Evolutionary conservation across 2,113 vertebrate genomes (phyloP).

Genomic region (Calyptomena viridis): DNA sequence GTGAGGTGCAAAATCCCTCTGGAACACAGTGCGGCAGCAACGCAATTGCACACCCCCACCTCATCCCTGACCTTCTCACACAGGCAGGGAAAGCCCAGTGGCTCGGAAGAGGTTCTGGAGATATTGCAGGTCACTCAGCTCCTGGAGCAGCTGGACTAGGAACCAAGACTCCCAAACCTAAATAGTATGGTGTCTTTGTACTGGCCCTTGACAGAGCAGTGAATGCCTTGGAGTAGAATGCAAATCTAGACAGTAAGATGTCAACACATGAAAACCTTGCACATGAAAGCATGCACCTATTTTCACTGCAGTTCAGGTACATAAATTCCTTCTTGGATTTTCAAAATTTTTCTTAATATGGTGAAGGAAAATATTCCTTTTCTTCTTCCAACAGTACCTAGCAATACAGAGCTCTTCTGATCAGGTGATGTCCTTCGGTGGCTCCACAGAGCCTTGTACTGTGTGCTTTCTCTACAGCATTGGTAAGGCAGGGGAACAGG

Average conservation of each 20-base stretch:
- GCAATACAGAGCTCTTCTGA: slow-evolving; percentile 80
- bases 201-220: not conserved
- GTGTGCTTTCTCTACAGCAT: slow-evolving; percentile 83
- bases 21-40: not conserved
- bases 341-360: not conserved
- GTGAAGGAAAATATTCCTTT: not conserved
- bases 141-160: not conserved
- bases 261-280: not conserved
- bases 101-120: not conserved
- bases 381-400: slow-evolving; percentile 74
- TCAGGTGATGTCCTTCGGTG: slow-evolving; percentile 84
- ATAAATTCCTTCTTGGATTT: not conserved
- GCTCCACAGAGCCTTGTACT: slow-evolving; percentile 80
- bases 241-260: not conserved
- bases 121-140: not conserved
- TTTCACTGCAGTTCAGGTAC: not conserved
- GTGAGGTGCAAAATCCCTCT: slow-evolving; percentile 46
- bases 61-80: not conserved
- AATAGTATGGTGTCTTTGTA: not conserved
- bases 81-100: not conserved
- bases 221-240: not conserved
- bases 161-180: not conserved
- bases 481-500: slow-evolving; percentile 76
- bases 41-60: not conserved
- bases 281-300: not conserved